Conservation (phyloP, 2,113 vertebrate species). For the Amblyornis subalaris region DNA sequence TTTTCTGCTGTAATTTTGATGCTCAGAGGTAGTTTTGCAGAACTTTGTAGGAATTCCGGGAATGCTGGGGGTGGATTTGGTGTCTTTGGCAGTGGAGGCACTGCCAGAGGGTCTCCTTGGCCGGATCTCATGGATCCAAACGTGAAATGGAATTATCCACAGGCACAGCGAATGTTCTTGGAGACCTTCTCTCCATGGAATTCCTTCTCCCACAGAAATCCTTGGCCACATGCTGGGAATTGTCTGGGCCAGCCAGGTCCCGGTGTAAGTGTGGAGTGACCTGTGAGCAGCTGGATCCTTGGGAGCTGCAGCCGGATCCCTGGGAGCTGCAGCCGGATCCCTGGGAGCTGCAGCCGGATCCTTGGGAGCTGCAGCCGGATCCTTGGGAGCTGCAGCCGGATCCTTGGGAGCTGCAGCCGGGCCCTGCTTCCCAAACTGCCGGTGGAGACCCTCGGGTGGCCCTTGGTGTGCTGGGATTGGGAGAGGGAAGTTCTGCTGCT, state of each 20-base stretch:
- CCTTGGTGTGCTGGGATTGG: background rate
- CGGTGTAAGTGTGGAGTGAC: background rate
- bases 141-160: rapidly evolving
- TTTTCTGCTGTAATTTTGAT: background rate
- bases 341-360: too few species aligned
- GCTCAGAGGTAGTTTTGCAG: background rate
- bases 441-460: background rate
- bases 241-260: background rate
- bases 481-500: background rate
- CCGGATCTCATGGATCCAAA: background rate
- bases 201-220: rapidly evolving
- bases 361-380: too few species aligned
- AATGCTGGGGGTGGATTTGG: background rate
- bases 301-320: too few species aligned
- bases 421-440: background rate
- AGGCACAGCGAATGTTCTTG: background rate
- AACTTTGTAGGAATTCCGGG: background rate
- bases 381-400: too few species aligned
- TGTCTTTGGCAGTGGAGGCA: rapidly evolving
- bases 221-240: rapidly evolving
- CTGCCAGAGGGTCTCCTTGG: rapidly evolving
- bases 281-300: too few species aligned
- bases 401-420: too few species aligned
- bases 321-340: too few species aligned
- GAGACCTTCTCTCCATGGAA: background rate